phyloP scores from a whole-genome alignment of 92 coral and sea anemone genomes.

The Zoanthus sansibaricus region DNA sequence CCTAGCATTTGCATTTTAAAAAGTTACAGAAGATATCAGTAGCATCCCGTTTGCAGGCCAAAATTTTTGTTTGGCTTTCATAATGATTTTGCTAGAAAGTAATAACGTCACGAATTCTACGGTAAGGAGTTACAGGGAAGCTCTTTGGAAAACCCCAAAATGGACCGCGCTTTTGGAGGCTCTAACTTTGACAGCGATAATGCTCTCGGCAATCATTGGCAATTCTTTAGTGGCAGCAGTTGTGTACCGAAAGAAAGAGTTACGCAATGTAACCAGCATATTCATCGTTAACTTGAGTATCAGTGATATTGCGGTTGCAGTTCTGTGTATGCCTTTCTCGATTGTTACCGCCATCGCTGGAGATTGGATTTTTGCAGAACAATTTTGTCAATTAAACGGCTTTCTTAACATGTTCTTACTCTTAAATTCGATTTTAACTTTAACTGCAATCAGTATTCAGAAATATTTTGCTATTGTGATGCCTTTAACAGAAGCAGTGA shows the following conservation, averaged over 20 bases:
- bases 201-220: slow-evolving; percentile 59
- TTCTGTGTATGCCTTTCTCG: slow-evolving; percentile 71
- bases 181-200: slow-evolving; percentile 29
- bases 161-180: slow-evolving; percentile 69
- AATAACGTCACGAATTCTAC: neutral
- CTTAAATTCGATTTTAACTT: slow-evolving; percentile 63
- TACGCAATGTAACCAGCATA: slow-evolving; percentile 66
- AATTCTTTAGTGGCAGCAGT: slow-evolving; percentile 66
- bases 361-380: slow-evolving; percentile 57
- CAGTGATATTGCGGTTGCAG: slow-evolving; percentile 69
- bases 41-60: neutral
- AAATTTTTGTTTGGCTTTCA: neutral
- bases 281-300: slow-evolving; percentile 67
- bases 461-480: slow-evolving; percentile 64
- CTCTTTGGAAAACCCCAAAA: slow-evolving; percentile 24
- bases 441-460: slow-evolving; percentile 71
- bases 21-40: neutral
- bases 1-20: neutral
- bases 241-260: slow-evolving; percentile 64
- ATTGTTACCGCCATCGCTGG: slow-evolving; percentile 56
- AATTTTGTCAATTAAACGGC: slow-evolving; percentile 63
- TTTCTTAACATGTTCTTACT: slow-evolving; percentile 69
- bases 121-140: neutral
- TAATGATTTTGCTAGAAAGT: neutral
- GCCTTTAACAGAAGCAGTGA: slow-evolving; percentile 47